A percentile compares a stretch with the other conserved stretches of the same genome.
phyloP scores from a whole-genome alignment of 2,888 invertebrate species.

The Taenaris catops region DNA sequence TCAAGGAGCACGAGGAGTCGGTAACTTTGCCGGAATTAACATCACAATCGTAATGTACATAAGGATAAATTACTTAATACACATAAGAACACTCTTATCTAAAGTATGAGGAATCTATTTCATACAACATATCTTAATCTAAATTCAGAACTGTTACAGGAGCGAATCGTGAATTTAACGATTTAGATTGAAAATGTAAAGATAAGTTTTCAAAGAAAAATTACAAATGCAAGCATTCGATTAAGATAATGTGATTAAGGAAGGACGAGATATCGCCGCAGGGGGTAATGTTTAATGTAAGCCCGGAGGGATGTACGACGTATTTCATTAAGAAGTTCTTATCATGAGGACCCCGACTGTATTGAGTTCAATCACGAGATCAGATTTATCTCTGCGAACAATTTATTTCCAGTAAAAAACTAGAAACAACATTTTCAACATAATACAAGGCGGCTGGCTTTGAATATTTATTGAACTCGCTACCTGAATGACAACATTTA shows the following conservation, averaged over 20 bases:
- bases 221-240: slow-evolving; percentile 54
- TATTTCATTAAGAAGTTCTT: slow-evolving; percentile 52
- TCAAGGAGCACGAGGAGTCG: no score
- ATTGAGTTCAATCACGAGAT: slow-evolving; percentile 25
- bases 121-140: no score
- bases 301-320: slow-evolving; percentile 33
- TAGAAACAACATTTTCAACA: slow-evolving; percentile 8
- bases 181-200: neutral
- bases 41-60: no score
- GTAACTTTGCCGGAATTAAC: no score
- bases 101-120: no score
- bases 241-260: slow-evolving; percentile 62
- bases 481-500: slow-evolving; percentile 6
- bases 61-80: no score
- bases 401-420: slow-evolving; percentile 23
- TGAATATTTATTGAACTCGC: slow-evolving; percentile 5
- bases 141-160: no score
- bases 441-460: slow-evolving; percentile 1
- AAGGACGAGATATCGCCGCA: slow-evolving; percentile 53
- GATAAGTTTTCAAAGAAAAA: slow-evolving; percentile 35
- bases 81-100: no score
- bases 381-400: slow-evolving; percentile 22
- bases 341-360: slow-evolving; percentile 32
- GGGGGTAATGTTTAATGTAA: slow-evolving; percentile 71
- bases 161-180: no score